Evolutionary conservation across 1,140 invertebrate genomes (phyloP).

Genomic region (Diabrotica undecimpunctata): DNA sequence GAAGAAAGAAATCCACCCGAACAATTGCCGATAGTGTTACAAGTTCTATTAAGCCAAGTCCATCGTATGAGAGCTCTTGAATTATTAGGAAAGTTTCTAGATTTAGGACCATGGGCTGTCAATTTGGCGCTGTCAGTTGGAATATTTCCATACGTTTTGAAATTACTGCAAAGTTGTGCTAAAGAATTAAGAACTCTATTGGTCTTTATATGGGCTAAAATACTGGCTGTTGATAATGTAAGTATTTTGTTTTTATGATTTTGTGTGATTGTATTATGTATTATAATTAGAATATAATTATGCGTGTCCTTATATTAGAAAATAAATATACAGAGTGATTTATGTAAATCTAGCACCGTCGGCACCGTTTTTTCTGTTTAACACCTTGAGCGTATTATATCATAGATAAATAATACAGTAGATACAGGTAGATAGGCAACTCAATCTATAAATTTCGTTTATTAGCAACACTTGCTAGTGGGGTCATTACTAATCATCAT

Average conservation of each 20-base stretch:
- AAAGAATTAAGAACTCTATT: constrained; percentile 87
- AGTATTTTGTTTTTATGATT: constrained; percentile 43
- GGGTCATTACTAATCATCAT: too few relatives aligned
- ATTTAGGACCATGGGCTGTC: constrained; percentile 96
- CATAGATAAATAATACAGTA: too few relatives aligned
- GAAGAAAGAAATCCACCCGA: constrained; percentile 81
- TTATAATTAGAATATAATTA: too few relatives aligned
- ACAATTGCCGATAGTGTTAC: constrained; percentile 96
- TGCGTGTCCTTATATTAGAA: too few relatives aligned
- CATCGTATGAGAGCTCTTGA: constrained; percentile 93
- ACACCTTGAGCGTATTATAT: too few relatives aligned
- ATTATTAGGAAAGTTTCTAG: constrained; percentile 90
- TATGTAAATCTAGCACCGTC: too few relatives aligned
- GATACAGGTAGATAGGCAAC: too few relatives aligned
- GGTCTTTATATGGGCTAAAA: constrained; percentile 99
- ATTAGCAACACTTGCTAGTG: too few relatives aligned
- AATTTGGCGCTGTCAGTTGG: constrained; percentile 94
- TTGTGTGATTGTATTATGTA: background rate
- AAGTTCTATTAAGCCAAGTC: constrained; percentile 95
- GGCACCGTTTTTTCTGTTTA: too few relatives aligned
- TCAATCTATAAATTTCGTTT: too few relatives aligned
- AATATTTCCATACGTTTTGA: constrained; percentile 98
- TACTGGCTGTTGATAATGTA: constrained; percentile 93
- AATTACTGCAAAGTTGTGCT: constrained; percentile 89
- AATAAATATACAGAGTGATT: too few relatives aligned